Evolutionary conservation across 2,113 vertebrate genomes (phyloP).

Genomic region (Corydoras maculifer): DNA sequence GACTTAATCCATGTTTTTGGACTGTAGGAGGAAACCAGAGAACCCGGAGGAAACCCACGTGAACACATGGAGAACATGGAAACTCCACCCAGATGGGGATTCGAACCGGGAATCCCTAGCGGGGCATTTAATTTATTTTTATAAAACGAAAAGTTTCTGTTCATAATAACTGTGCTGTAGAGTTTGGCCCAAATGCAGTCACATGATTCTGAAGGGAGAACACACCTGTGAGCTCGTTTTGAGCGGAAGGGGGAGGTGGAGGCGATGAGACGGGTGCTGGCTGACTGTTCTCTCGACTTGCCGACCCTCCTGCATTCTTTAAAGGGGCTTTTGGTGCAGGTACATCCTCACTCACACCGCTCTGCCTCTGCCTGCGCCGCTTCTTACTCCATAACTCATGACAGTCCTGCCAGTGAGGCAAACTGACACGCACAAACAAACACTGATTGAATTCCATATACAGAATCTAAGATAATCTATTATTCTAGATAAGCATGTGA

Average conservation of each 20-base stretch:
- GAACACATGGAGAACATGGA: too few relatives aligned
- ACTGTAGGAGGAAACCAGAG: too few relatives aligned
- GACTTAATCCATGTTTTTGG: too few relatives aligned
- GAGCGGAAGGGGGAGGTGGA: slow-evolving; percentile 51
- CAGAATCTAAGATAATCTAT: background rate
- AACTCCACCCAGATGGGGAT: too few relatives aligned
- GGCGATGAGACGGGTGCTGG: slow-evolving; percentile 69
- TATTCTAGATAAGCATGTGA: background rate
- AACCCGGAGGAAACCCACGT: too few relatives aligned
- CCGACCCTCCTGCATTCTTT: slow-evolving; percentile 78
- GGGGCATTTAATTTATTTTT: background rate
- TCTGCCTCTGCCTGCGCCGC: slow-evolving; percentile 84
- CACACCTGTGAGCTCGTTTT: background rate
- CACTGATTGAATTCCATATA: background rate
- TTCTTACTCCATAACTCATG: slow-evolving; percentile 99
- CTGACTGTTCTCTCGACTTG: slow-evolving; percentile 76
- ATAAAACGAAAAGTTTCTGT: background rate
- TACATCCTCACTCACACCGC: slow-evolving; percentile 79
- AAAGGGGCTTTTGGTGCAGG: slow-evolving; percentile 81
- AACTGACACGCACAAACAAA: slow-evolving; percentile 57
- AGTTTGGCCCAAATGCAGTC: too few relatives aligned
- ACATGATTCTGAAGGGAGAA: too few relatives aligned
- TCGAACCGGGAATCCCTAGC: too few relatives aligned
- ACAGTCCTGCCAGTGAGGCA: slow-evolving; percentile 95
- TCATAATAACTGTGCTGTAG: too few relatives aligned